Percentiles rank a stretch among this genome's conserved stretches.
Conservation (phyloP, 2,888 invertebrate genomes). For the Pyralis farinalis region DNA sequence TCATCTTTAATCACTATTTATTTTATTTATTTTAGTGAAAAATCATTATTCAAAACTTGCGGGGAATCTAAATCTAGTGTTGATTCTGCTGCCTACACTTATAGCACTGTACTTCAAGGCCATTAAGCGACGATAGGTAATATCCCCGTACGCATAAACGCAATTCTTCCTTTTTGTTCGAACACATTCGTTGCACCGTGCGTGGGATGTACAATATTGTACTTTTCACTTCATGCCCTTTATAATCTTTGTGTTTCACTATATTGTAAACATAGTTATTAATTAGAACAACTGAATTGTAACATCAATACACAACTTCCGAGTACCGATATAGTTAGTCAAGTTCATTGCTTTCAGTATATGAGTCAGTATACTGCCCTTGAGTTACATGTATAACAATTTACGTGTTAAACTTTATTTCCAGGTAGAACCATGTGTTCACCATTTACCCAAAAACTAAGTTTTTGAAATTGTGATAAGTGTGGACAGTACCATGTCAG, state of each 20-base stretch:
- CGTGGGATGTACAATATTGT: slow-evolving; percentile 64
- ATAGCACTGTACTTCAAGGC: slow-evolving; percentile 34
- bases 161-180: slow-evolving; percentile 37
- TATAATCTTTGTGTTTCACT: slow-evolving; percentile 1
- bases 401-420: slow-evolving; percentile 29
- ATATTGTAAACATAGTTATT: background rate
- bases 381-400: slow-evolving; percentile 19
- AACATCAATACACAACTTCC: background rate
- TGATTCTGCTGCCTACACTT: slow-evolving; percentile 5
- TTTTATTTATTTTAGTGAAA: slow-evolving; percentile 22
- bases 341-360: slow-evolving; percentile 4
- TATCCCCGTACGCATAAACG: slow-evolving; percentile 27
- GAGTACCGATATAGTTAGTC: background rate
- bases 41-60: slow-evolving; percentile 2
- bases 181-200: slow-evolving; percentile 48
- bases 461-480: slow-evolving; percentile 37
- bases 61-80: slow-evolving; percentile 3
- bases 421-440: slow-evolving; percentile 61
- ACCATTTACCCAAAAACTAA: slow-evolving; percentile 39
- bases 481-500: slow-evolving; percentile 74
- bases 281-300: background rate
- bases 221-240: slow-evolving; percentile 19
- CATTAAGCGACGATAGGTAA: slow-evolving; percentile 47
- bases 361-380: slow-evolving; percentile 16
- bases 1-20: slow-evolving; percentile 22